These are phyloP conservation scores for Hemichromis elongatus DNA, from an alignment of 2,113 vertebrate genomes.

Conservation along the genomic window DNA sequence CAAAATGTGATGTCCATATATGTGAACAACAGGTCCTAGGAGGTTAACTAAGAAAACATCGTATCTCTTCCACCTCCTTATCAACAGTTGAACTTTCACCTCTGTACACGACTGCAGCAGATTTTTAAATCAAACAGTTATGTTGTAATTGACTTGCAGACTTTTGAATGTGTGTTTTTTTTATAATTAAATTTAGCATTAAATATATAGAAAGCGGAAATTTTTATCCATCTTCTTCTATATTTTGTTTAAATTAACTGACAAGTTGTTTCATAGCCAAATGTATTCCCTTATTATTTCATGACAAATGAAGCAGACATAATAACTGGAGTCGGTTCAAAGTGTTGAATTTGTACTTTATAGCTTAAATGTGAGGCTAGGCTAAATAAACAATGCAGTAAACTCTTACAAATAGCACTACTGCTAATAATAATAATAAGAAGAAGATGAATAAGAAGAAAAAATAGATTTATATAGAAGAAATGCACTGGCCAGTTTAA, in stretches of 20 bases:
- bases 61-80: neutral
- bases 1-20: too few relatives aligned
- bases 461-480: neutral
- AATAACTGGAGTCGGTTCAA: neutral
- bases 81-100: neutral
- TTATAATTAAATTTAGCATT: neutral
- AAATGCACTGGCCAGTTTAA: neutral
- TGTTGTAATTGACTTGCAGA: neutral
- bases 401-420: too few relatives aligned
- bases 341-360: neutral
- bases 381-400: too few relatives aligned
- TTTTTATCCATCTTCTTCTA: neutral
- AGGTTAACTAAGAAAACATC: neutral
- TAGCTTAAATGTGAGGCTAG: neutral
- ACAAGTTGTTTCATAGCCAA: neutral
- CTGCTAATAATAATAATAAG: too few relatives aligned
- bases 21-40: too few relatives aligned
- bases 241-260: fast-evolving
- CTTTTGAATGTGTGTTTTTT: neutral
- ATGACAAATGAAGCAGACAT: neutral
- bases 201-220: neutral
- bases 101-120: neutral
- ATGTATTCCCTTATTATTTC: neutral
- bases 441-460: neutral
- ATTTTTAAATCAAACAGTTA: neutral